Evolutionary conservation across 2,888 invertebrate genomes (phyloP), one percentile per base, ranked within the genome.

Genomic region (Drosophila emarginata): DNA sequence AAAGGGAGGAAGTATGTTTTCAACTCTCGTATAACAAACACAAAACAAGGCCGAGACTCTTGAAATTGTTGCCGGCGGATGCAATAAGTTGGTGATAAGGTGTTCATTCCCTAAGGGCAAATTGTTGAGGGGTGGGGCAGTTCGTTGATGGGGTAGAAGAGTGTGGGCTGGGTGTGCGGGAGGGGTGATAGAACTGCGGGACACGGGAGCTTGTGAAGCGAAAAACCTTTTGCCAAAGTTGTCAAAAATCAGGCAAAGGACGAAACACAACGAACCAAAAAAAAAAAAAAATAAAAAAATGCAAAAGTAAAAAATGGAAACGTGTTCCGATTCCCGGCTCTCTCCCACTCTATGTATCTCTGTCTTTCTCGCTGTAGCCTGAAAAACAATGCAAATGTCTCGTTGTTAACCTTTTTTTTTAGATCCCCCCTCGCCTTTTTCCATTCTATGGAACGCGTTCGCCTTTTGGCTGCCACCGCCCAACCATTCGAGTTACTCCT

Each of bases 31-130:
- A 66, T 53, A 56, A 51, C 40, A 57, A 40, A 72, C 54, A 72
- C 51, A 68, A 40, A 65, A 70, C 54, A 79, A 74, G 82, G 83
- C 76, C 74, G 79, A 71, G 65, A 58, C 71, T 78, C 82, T 85
- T 79, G 80, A 85, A 85, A 85, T 83, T 87, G 87, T 87, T 85
- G 84, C 84, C 84, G 87, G 80, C 84, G 84, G 84, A 85, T 87
- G 84, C 84, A 85, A 85, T 85, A 85, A 85, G 87, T 87, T 85
- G 84, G 84, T 82, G 84, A 85, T 85, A 85, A 85, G 84, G 84
- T 85, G 84, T 85, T 85, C 85, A 82, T 82, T 85, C 84, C 84
- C 84, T 74, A 56, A 72, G 83, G 84, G 87, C 76, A 74, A 75
- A 71, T 50, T 40, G 36, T 50, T 26, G n/a, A 18, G 28, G 62